phyloP scores from a whole-genome alignment of 2,113 vertebrate genomes.

The Polyodon spathula region DNA sequence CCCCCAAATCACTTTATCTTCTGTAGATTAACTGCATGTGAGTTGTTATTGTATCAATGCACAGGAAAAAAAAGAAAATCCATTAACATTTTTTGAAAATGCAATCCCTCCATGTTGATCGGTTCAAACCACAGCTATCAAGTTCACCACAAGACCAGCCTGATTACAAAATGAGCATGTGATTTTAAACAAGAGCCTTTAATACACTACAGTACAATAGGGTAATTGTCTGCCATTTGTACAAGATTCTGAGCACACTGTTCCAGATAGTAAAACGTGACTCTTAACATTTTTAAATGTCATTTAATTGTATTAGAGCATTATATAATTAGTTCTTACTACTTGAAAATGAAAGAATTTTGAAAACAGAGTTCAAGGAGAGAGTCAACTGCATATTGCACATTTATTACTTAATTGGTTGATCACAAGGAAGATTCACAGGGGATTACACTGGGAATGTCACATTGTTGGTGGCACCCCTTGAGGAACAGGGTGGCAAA shows the following conservation, averaged over 20 bases:
- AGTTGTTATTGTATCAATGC: neutral
- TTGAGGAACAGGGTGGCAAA: too few relatives aligned
- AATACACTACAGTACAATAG: constrained; percentile 56
- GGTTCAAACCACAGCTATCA: too few relatives aligned
- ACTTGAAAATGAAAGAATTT: constrained; percentile 44
- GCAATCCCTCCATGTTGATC: too few relatives aligned
- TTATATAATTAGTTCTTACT: constrained; percentile 43
- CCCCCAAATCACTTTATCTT: neutral
- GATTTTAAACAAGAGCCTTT: constrained; percentile 40
- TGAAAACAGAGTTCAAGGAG: too few relatives aligned
- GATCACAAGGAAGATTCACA: too few relatives aligned
- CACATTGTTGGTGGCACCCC: too few relatives aligned
- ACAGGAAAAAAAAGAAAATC: too few relatives aligned
- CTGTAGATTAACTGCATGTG: neutral
- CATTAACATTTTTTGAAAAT: too few relatives aligned
- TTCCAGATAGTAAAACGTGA: constrained; percentile 53
- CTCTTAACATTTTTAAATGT: constrained; percentile 42
- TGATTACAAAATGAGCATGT: constrained; percentile 41
- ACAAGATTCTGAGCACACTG: constrained; percentile 46
- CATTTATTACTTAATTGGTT: too few relatives aligned
- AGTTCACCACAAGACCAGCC: constrained; percentile 23
- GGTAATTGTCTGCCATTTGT: constrained; percentile 58
- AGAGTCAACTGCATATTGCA: too few relatives aligned
- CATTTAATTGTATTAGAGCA: constrained; percentile 55
- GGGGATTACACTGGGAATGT: too few relatives aligned